Base-by-base conservation (phyloP, 2,797 vertebrate species). In the Melanotaenia maccullochi region DNA sequence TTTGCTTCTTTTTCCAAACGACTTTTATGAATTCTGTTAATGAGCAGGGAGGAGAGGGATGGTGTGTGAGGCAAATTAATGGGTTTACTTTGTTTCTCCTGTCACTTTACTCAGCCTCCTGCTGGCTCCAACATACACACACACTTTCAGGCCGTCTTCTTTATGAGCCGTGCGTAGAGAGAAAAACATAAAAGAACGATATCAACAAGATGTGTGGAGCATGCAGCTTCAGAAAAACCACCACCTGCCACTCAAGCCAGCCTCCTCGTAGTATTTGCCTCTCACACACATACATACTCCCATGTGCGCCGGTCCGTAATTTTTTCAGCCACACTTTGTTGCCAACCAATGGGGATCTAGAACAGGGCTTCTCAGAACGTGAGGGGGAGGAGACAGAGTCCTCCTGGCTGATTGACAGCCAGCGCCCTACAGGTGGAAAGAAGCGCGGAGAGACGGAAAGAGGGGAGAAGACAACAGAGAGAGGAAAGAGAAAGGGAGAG, bases 371-470 rank as follows among this genome's bases (percentile, higher is more conserved):
- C 73, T 87, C 75, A 60, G 76, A 81, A 64, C 58, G 68, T 82
- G 78, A 83, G 71, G 77, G 65, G 92, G 93, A 86, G 90, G 88
- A 87, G 91, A 73, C 78, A 72, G 58, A 71, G 63, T 28, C 22
- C 64, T 60, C 74, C 60, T 68, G 62, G 60, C 79, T 93, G 93
- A 93, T 90, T 93, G 93, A 93, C 93, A 93, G 78, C 77, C 76
- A 79, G 90, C 76, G 65, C 87, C 92, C 93, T 92, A 94, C 93
- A 94, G 93, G 93, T 94, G 92, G 93, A 91, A 92, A 75, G 78
- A 85, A 81, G 76, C 83, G 76, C 65, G 16, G 57, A 71, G 75
- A 79, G 82, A 75, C 65, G 54, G 78, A 75, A 83, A 63, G 72
- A 69, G 73, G 75, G 61, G 76, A 58, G 61, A 77, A 70, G 65